Base-by-base conservation (phyloP, 1,140 invertebrate genomes). In the Calosoma granatense region DNA sequence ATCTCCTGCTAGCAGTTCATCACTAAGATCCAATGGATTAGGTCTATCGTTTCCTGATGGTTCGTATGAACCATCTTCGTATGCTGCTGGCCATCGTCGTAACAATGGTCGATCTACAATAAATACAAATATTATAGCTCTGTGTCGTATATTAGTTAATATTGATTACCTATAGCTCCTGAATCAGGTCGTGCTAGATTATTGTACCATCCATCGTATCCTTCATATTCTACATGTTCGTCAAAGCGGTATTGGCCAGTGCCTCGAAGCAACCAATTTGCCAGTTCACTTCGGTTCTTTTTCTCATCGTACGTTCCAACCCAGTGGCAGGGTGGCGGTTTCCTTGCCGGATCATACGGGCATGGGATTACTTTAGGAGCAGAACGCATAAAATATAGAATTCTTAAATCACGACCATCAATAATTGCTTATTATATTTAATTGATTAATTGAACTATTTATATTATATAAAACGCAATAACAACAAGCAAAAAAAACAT, bases 181-280 rank as follows among this genome's bases (percentile, higher is more conserved):
- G 76, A 71, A 39, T 76, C 70, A 2, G 79, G 78, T 60, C 71
- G 72, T 1, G 74, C 78, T n/a, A 80, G 57, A 63, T 85, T 85
- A 62, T 85, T 86, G 65, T 78, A 83, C 74, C 76, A 85, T 11
- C 84, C 84, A 67, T 85, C 82, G 65, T 73, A 83, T 22, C 79
- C 70, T 59, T 80, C 77, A 60, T 76, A 74, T 61, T 76, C 75
- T 6, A 12, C 20, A 54, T 52, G 14, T 56, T 17, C 9, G 9
- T 47, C 17, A 12, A 12, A 17, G 6, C 17, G 6, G 17, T 47
- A 47, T 17, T 6, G 15, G 3, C 17, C 17, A 4, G 6, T 17
- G 4, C 26, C 26, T 14, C 6, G 6, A 9, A 47, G 17, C 4
- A 47, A 17, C 41, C 41, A 47, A 11, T 47, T 47, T 12, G 41